A percentile compares a stretch with the other conserved stretches of the same genome.
phyloP scores from a whole-genome alignment of 2,888 invertebrate species.

The Dioctria rufipes region DNA sequence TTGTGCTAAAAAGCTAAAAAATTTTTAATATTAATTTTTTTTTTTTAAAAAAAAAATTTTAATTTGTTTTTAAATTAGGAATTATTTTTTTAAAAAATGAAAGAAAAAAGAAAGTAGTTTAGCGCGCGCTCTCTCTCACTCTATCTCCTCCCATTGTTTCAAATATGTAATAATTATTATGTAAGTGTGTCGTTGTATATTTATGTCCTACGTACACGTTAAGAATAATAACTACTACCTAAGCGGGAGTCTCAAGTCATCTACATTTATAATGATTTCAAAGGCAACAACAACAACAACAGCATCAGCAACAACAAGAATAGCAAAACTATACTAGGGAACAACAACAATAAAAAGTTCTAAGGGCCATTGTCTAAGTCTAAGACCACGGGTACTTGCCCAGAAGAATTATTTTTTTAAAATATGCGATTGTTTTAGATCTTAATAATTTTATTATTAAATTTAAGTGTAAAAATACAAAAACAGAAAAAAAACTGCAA shows the following conservation, averaged over 20 bases:
- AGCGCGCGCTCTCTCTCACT: conserved; percentile 35
- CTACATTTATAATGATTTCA: neutral
- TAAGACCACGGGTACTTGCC: conserved; percentile 33
- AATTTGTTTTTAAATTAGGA: conserved; percentile 63
- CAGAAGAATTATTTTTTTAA: conserved; percentile 52
- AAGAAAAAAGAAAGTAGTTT: conserved; percentile 20
- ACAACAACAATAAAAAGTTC: conserved; percentile 2
- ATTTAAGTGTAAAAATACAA: conserved; percentile 53
- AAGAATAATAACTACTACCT: neutral
- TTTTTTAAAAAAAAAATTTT: conserved; percentile 30
- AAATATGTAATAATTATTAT: neutral
- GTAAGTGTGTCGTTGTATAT: conserved; percentile 43
- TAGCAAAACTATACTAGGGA: no score
- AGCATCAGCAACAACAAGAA: no score
- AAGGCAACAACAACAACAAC: neutral
- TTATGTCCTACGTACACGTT: conserved; percentile 25
- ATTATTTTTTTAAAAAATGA: conserved; percentile 37
- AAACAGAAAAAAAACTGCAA: conserved; percentile 12
- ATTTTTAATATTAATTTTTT: conserved; percentile 56
- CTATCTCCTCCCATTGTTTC: conserved; percentile 45
- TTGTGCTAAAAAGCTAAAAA: conserved; percentile 59
- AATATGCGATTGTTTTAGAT: conserved; percentile 50
- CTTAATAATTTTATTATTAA: conserved; percentile 55
- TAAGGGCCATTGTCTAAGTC: conserved; percentile 35
- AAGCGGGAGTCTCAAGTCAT: neutral